Percentiles rank a stretch among this genome's conserved stretches.
phyloP scores from a whole-genome alignment of 2,113 vertebrate species.

The Pseudorectes ferrugineus region DNA sequence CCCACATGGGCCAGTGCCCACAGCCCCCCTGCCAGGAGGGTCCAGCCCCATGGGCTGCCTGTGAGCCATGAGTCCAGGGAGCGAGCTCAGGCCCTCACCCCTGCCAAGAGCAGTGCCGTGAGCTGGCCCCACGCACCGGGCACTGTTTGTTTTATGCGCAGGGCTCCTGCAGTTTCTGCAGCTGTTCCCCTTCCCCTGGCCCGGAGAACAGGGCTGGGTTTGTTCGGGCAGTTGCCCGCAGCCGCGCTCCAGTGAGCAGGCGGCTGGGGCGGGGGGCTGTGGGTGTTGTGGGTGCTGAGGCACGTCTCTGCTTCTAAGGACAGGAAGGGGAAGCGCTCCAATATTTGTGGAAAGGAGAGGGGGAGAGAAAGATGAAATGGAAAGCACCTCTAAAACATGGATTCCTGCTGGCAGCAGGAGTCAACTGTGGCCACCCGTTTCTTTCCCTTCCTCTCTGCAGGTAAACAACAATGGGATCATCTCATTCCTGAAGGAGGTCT shows the following conservation, averaged over 20 bases:
- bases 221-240: constrained; percentile 42
- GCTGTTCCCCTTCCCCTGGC: constrained; percentile 38
- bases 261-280: neutral
- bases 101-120: neutral
- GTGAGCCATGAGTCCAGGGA: neutral
- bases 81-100: neutral
- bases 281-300: neutral
- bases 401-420: neutral
- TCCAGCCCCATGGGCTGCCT: neutral
- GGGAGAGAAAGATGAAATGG: neutral
- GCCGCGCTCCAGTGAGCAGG: neutral
- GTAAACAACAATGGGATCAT: constrained; percentile 98
- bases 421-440: neutral
- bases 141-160: neutral
- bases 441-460: constrained; percentile 54
- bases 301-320: constrained; percentile 1
- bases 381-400: neutral
- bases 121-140: neutral
- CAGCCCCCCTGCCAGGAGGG: neutral
- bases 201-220: constrained; percentile 59
- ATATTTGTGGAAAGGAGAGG: neutral
- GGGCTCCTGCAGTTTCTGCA: constrained; percentile 24
- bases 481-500: constrained; percentile 95
- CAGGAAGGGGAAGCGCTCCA: constrained; percentile 10
- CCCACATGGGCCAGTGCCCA: neutral